Evolutionary conservation across 1,140 invertebrate species (phyloP).

Genomic region (Trachymyrmex cornetzi): DNA sequence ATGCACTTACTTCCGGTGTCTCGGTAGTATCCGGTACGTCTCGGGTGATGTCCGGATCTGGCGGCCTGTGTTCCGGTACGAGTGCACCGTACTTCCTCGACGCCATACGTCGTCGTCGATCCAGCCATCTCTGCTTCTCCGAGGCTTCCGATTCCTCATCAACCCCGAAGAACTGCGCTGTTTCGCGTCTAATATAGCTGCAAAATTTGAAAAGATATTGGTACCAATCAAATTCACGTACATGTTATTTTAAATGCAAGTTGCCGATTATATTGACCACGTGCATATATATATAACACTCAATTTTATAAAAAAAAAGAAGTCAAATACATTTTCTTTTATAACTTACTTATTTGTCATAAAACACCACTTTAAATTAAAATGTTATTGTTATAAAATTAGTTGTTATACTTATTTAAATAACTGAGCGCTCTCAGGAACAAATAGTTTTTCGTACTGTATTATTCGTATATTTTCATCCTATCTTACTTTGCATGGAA

Average conservation of each 20-base stretch:
- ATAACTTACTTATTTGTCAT: background rate
- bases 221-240: background rate
- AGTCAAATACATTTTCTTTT: background rate
- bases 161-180: conserved; percentile 93
- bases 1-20: conserved; percentile 81
- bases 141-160: conserved; percentile 91
- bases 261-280: no score
- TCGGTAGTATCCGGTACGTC: conserved; percentile 85
- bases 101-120: conserved; percentile 91
- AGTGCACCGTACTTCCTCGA: conserved; percentile 90
- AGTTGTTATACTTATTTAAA: background rate
- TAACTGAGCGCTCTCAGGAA: background rate
- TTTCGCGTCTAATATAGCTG: conserved; percentile 91
- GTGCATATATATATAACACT: no score
- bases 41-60: conserved; percentile 88
- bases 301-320: background rate
- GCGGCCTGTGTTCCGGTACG: conserved; percentile 87
- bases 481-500: no score
- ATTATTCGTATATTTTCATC: no score
- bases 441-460: background rate
- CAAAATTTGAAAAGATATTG: conserved; percentile 1
- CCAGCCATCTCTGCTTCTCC: conserved; percentile 91
- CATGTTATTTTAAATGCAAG: background rate
- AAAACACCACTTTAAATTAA: background rate
- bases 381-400: conserved; percentile 8